A percentile compares a stretch with the other conserved stretches of the same genome.
Evolutionary conservation across 2,113 vertebrate species (phyloP).

Genomic region (pig (Sus scrofa)): T2T-Sscrofa CM000812.6:169070001-169070500

Average conservation of each 20-base stretch:
- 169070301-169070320: background rate
- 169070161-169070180: background rate
- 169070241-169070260: background rate
- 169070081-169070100: background rate
- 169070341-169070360: background rate
- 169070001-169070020: no score
- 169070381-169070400: no score
- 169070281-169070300: background rate
- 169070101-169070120: background rate
- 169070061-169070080: background rate
- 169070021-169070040: background rate
- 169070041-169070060: accelerated
- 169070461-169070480: no score
- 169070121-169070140: background rate
- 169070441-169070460: no score
- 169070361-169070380: background rate
- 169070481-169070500: no score
- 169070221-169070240: background rate
- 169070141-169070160: background rate
- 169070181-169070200: background rate
- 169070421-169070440: no score
- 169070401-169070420: no score
- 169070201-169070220: background rate
- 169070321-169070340: background rate
- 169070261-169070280: background rate